phyloP scores from a whole-genome alignment of 2,888 invertebrate genomes.

The Beris chalybata region DNA sequence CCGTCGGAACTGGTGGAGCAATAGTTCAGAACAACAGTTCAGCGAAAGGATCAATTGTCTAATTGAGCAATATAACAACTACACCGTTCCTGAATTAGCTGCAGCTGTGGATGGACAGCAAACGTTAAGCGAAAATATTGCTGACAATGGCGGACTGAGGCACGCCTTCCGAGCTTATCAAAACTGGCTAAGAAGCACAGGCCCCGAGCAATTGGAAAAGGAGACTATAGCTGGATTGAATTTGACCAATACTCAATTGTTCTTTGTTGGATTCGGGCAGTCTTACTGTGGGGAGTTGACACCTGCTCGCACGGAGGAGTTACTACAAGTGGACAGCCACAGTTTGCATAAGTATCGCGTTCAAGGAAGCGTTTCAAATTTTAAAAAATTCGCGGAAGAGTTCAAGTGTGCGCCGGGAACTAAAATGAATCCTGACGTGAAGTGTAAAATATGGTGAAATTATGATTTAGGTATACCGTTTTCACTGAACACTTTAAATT shows the following conservation, averaged over 20 bases:
- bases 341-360: conserved; percentile 41
- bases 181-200: conserved; percentile 39
- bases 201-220: conserved; percentile 23
- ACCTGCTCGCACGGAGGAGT: conserved; percentile 38
- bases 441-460: conserved; percentile 71
- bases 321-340: conserved; percentile 39
- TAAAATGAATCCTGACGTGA: conserved; percentile 71
- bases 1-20: conserved; percentile 42
- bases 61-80: conserved; percentile 41
- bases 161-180: conserved; percentile 41
- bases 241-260: conserved; percentile 41
- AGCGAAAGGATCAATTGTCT: conserved; percentile 40
- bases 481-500: too few species aligned
- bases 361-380: conserved; percentile 40
- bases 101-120: conserved; percentile 55
- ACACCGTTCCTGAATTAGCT: conserved; percentile 56
- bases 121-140: conserved; percentile 41
- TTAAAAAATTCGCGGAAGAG: conserved; percentile 40
- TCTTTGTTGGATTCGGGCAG: conserved; percentile 42
- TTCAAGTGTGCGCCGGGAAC: conserved; percentile 47
- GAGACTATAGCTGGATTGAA: conserved; percentile 40
- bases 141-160: conserved; percentile 42
- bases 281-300: conserved; percentile 41
- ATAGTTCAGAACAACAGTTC: conserved; percentile 38
- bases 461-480: neutral